phyloP scores from a whole-genome alignment of 2,888 invertebrate genomes.

The Axea sp. region DNA sequence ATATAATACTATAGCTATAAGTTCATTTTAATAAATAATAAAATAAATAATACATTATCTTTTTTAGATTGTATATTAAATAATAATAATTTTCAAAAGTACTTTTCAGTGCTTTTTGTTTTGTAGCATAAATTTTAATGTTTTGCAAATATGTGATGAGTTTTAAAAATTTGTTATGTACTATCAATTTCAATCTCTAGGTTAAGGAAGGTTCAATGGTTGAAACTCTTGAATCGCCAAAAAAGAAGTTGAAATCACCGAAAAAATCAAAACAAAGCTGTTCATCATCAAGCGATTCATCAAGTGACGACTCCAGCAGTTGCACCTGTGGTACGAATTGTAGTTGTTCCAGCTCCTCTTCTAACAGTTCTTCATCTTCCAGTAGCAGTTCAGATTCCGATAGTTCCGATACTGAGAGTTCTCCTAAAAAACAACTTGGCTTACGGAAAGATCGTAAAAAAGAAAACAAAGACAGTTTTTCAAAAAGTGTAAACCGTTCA shows the following conservation, averaged over 20 bases:
- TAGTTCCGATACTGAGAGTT: constrained; percentile 83
- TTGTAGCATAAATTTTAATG: too few species aligned
- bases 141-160: too few species aligned
- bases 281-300: constrained; percentile 88
- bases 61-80: too few species aligned
- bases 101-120: too few species aligned
- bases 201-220: constrained; percentile 65
- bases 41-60: too few species aligned
- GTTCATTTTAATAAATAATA: too few species aligned
- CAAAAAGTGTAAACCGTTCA: constrained; percentile 78
- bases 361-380: constrained; percentile 83
- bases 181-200: too few species aligned
- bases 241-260: constrained; percentile 73
- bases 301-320: constrained; percentile 87
- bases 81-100: too few species aligned
- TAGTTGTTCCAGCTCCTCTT: constrained; percentile 88
- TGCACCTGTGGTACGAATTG: constrained; percentile 92
- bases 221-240: constrained; percentile 71
- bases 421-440: constrained; percentile 74
- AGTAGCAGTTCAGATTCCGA: constrained; percentile 83
- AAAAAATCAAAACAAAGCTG: constrained; percentile 78
- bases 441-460: constrained; percentile 76
- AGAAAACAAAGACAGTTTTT: constrained; percentile 76
- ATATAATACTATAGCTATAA: too few species aligned
- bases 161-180: too few species aligned